Conservation (phyloP, 2,113 vertebrate genomes). For the Mesocricetus auratus region DNA sequence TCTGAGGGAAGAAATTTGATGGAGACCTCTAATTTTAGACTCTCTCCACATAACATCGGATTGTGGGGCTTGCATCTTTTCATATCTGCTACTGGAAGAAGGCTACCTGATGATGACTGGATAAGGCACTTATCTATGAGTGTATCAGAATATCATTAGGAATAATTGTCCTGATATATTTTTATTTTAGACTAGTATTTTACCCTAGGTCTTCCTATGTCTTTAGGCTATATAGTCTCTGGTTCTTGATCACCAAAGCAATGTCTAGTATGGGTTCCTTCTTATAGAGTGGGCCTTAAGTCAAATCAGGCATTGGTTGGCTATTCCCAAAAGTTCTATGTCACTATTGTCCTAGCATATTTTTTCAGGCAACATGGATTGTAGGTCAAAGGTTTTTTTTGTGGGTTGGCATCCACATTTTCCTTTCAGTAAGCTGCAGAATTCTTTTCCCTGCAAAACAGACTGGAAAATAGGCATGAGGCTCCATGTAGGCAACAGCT, state of each 20-base stretch:
- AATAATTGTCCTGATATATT: neutral
- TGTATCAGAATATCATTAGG: neutral
- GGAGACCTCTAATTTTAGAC: neutral
- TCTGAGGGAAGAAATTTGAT: neutral
- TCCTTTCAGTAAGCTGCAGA: neutral
- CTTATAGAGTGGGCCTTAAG: accelerated
- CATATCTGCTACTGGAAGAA: neutral
- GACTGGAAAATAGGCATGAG: neutral
- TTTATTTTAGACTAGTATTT: neutral
- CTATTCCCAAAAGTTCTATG: neutral
- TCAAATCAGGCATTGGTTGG: neutral
- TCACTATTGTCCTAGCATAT: neutral
- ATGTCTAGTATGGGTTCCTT: neutral
- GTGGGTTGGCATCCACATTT: neutral
- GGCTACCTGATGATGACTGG: neutral
- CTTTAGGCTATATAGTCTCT: neutral
- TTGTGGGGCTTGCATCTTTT: neutral
- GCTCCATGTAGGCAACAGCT: neutral
- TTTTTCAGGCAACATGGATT: neutral
- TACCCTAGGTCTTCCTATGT: neutral
- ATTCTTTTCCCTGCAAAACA: neutral
- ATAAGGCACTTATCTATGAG: neutral
- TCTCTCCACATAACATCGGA: neutral
- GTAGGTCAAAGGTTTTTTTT: neutral
- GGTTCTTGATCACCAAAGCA: neutral